These are phyloP conservation scores for Enteromius radiatus DNA, from an alignment of 2,797 vertebrate genomes.

Conservation along the genomic window DNA sequence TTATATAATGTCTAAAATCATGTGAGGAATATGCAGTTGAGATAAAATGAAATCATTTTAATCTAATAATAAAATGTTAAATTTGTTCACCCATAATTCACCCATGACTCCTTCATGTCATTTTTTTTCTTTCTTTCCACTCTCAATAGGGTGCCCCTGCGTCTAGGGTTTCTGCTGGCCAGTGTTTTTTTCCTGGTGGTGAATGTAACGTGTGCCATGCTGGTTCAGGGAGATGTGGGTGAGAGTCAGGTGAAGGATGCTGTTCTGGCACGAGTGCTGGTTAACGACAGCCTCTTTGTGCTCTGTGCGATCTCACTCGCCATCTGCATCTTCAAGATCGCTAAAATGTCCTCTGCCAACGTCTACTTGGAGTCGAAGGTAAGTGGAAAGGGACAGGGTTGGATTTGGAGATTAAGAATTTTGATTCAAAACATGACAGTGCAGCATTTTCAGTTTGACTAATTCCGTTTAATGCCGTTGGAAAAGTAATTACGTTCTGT, in stretches of 20 bases:
- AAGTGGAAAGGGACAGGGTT: conserved; percentile 35
- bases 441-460: background rate
- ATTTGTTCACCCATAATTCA: background rate
- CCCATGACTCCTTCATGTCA: background rate
- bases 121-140: background rate
- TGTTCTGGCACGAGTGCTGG: conserved; percentile 84
- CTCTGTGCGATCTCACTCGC: conserved; percentile 90
- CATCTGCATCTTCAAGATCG: conserved; percentile 90
- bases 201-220: conserved; percentile 89
- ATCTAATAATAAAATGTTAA: background rate
- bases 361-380: conserved; percentile 99
- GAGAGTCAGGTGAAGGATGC: conserved; percentile 82
- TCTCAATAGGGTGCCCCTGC: conserved; percentile 82
- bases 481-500: background rate
- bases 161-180: conserved; percentile 85
- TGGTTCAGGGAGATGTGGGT: conserved; percentile 82
- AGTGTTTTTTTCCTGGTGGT: conserved; percentile 89
- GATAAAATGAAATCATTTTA: background rate
- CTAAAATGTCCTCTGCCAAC: conserved; percentile 95
- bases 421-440: background rate
- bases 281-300: conserved; percentile 93
- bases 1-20: background rate
- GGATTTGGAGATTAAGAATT: background rate
- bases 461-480: background rate
- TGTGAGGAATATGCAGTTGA: background rate